These are phyloP conservation scores for Batillaria attramentaria DNA, from an alignment of 1,140 invertebrate species.

Conservation along the genomic window DNA sequence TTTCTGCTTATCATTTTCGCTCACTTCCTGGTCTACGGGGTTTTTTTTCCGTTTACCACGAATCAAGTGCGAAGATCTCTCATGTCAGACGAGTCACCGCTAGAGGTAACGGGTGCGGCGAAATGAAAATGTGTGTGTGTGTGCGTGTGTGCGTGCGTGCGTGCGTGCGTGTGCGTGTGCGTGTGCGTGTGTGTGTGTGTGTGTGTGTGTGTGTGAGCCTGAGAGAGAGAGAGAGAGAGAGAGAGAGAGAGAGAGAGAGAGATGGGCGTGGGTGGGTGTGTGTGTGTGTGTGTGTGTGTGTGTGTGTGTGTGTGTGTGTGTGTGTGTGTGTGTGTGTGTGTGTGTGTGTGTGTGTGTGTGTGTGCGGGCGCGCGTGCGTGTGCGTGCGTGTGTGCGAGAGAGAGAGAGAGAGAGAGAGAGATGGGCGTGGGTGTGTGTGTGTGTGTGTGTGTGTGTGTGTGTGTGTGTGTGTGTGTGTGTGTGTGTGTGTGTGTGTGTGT, in stretches of 20 bases:
- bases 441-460: neutral
- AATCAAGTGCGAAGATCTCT: too few relatives aligned
- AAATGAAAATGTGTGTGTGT: neutral
- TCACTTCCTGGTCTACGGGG: neutral
- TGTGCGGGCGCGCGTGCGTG: neutral
- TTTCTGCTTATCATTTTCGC: neutral
- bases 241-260: too few relatives aligned
- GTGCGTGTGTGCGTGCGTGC: neutral
- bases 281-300: constrained; percentile 3
- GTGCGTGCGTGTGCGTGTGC: neutral
- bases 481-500: neutral
- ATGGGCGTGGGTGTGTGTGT: neutral
- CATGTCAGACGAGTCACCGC: too few relatives aligned
- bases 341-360: neutral
- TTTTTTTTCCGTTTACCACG: neutral
- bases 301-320: neutral
- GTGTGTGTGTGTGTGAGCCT: constrained; percentile 1
- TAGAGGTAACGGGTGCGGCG: neutral
- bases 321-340: neutral
- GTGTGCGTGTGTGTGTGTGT: constrained; percentile 9
- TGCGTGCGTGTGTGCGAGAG: neutral
- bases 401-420: neutral
- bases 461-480: neutral
- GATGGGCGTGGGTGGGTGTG: neutral
- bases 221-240: too few relatives aligned